Evolutionary conservation across 2,113 vertebrate genomes (phyloP).

Genomic region (Spheniscus mendiculus): DNA sequence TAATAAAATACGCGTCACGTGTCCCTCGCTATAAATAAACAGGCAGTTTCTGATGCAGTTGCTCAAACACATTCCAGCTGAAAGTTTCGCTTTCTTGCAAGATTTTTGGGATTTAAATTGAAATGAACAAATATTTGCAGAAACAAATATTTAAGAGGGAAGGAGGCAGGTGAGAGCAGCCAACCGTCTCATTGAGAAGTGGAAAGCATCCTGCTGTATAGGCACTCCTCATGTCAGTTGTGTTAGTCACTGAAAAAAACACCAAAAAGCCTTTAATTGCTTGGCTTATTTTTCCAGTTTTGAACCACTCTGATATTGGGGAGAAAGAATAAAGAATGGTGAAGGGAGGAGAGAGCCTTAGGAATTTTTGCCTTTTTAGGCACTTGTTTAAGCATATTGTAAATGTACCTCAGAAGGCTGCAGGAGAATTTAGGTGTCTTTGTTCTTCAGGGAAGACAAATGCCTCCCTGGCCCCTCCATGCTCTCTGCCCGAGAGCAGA

Average conservation of each 20-base stretch:
- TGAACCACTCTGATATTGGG: neutral
- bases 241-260: neutral
- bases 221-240: fast-evolving
- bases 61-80: neutral
- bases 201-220: neutral
- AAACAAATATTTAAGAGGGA: neutral
- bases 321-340: neutral
- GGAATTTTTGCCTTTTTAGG: neutral
- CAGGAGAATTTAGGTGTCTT: neutral
- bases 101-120: neutral
- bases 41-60: neutral
- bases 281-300: neutral
- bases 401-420: neutral
- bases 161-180: neutral
- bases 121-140: neutral
- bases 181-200: neutral
- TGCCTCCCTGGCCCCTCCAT: neutral
- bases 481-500: neutral
- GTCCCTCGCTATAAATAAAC: neutral
- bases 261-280: neutral
- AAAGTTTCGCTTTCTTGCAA: neutral
- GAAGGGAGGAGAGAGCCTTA: neutral
- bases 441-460: neutral
- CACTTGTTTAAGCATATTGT: neutral
- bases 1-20: fast-evolving